Conservation (phyloP, 2,113 vertebrate species). For the Charadrius vociferus region DNA sequence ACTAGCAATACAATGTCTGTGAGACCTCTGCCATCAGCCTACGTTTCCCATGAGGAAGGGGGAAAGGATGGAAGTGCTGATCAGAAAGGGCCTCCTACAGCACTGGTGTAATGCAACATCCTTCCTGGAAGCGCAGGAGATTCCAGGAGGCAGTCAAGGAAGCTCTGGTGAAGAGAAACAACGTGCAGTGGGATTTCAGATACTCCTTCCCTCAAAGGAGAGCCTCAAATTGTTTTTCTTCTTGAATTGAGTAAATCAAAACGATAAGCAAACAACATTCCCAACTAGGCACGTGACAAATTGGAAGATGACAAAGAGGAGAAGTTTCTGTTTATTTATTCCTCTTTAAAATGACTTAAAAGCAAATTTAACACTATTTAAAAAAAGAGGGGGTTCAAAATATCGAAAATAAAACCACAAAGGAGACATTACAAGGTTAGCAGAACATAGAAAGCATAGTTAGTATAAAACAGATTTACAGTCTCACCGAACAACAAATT, state of each 20-base stretch:
- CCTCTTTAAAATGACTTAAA: conserved; percentile 52
- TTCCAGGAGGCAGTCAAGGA: not conserved
- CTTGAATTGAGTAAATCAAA: not conserved
- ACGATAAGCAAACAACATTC: not conserved
- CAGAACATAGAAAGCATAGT: conserved; percentile 52
- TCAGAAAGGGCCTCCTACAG: not conserved
- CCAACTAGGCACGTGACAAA: not conserved
- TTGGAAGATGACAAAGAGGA: not conserved
- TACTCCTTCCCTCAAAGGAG: not conserved
- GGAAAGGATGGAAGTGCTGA: not conserved
- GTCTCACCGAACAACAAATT: conserved; percentile 34
- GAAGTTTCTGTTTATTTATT: conserved; percentile 42
- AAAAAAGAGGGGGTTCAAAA: conserved; percentile 6
- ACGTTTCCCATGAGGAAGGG: not conserved
- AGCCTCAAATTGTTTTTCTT: not conserved
- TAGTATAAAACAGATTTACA: conserved; percentile 65
- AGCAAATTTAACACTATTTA: conserved; percentile 32
- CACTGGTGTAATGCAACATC: not conserved
- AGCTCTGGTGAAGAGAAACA: not conserved
- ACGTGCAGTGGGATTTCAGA: not conserved
- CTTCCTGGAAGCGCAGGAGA: not conserved
- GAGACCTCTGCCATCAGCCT: not conserved
- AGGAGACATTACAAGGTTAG: conserved; percentile 51
- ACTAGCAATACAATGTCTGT: not conserved
- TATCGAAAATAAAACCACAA: conserved; percentile 39